phyloP scores from a whole-genome alignment of 2,113 vertebrate species.

The Psephotus haematonotus region DNA sequence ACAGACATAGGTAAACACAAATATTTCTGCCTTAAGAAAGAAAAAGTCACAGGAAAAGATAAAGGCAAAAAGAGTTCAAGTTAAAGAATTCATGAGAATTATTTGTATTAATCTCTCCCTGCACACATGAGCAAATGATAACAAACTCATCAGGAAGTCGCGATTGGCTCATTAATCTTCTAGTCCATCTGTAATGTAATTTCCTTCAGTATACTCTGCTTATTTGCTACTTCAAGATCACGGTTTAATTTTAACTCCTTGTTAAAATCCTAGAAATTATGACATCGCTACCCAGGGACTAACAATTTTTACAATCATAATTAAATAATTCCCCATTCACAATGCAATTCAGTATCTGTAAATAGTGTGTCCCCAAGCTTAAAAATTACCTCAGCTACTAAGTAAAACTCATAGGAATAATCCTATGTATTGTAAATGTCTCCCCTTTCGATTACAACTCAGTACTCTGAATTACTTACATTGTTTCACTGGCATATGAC shows the following conservation, averaged over 20 bases:
- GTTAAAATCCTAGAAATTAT: not conserved
- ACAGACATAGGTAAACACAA: not conserved
- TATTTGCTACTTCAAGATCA: not conserved
- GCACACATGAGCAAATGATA: conserved; percentile 11
- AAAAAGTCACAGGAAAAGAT: not conserved
- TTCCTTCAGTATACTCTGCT: not conserved
- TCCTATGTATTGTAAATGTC: not conserved
- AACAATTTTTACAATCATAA: not conserved
- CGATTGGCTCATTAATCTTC: not conserved
- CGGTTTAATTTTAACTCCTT: conserved; percentile 5
- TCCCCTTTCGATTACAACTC: not conserved
- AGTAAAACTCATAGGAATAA: not conserved
- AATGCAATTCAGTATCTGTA: not conserved
- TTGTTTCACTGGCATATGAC: not conserved
- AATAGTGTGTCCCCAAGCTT: not conserved
- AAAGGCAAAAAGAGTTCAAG: not conserved
- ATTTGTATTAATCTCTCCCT: conserved; percentile 20
- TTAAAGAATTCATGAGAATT: not conserved
- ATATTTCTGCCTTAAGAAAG: not conserved
- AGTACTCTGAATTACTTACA: not conserved
- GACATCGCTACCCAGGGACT: not conserved
- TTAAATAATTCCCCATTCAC: not conserved
- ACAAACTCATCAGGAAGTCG: conserved; percentile 46
- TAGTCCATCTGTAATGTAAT: conserved; percentile 23
- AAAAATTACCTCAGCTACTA: not conserved